phyloP scores from a whole-genome alignment of 2,113 vertebrate species.

The Arizona elegans region DNA sequence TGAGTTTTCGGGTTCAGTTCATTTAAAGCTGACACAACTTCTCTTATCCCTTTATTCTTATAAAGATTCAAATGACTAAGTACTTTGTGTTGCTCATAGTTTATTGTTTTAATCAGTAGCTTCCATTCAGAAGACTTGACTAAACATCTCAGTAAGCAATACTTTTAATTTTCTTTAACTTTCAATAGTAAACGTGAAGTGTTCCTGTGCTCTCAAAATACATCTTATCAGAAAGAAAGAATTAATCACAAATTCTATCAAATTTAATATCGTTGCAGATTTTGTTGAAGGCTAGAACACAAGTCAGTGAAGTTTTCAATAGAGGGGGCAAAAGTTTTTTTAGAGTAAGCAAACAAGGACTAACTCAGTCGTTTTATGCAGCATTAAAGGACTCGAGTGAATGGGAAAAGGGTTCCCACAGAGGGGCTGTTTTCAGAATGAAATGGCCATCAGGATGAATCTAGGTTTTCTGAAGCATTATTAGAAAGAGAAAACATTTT shows the following conservation, averaged over 20 bases:
- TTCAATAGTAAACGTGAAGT: not conserved
- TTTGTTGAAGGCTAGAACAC: not conserved
- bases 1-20: not conserved
- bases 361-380: not conserved
- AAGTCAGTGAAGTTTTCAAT: not conserved
- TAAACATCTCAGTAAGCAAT: not conserved
- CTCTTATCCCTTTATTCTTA: not conserved
- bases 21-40: not conserved
- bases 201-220: not conserved
- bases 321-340: not conserved
- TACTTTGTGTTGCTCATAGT: not conserved
- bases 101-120: not conserved
- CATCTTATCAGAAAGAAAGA: not conserved
- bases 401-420: not conserved
- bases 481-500: not conserved
- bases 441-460: not conserved
- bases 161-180: not conserved
- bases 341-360: not conserved
- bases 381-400: not conserved
- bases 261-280: not conserved
- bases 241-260: not conserved
- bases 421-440: not conserved
- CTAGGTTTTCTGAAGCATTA: not conserved
- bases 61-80: not conserved
- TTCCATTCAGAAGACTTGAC: not conserved